Percentiles rank a stretch among this genome's conserved stretches.
These are phyloP conservation scores for Nycticorax nycticorax DNA, from an alignment of 2,113 vertebrate genomes.

Conservation along the genomic window DNA sequence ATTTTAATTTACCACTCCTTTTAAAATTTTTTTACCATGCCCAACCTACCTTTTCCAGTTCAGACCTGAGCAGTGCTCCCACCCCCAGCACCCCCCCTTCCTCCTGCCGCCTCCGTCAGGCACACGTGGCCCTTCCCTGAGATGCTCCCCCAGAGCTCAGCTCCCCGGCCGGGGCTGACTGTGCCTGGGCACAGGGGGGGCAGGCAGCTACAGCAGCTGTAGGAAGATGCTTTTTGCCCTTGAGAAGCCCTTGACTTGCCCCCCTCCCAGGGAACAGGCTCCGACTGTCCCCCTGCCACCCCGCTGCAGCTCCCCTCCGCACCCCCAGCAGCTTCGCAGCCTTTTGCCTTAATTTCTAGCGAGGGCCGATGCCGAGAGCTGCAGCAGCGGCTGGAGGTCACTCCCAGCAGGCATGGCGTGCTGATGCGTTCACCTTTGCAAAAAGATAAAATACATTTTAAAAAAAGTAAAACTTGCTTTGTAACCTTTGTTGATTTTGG, in stretches of 20 bases:
- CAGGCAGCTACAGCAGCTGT: neutral
- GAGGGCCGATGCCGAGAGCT: rapidly evolving
- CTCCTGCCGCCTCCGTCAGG: rapidly evolving
- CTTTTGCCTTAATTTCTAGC: neutral
- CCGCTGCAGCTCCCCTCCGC: neutral
- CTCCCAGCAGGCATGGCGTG: neutral
- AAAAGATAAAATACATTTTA: neutral
- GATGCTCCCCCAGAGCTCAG: neutral
- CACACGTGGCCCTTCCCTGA: neutral
- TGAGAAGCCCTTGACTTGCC: neutral
- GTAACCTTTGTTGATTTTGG: slow-evolving; percentile 57
- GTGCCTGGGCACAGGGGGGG: neutral
- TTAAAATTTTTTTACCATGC: no score
- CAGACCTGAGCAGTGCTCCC: neutral
- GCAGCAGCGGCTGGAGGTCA: neutral
- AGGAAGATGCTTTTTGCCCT: neutral
- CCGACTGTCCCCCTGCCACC: rapidly evolving
- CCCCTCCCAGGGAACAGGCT: neutral
- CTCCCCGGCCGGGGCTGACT: neutral
- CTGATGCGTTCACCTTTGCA: neutral
- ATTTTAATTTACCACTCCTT: neutral
- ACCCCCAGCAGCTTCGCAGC: neutral
- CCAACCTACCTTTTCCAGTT: neutral
- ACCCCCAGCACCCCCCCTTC: neutral
- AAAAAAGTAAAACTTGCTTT: neutral